Conservation (phyloP, 2,888 invertebrate genomes). For the Lamproptera curius region DNA sequence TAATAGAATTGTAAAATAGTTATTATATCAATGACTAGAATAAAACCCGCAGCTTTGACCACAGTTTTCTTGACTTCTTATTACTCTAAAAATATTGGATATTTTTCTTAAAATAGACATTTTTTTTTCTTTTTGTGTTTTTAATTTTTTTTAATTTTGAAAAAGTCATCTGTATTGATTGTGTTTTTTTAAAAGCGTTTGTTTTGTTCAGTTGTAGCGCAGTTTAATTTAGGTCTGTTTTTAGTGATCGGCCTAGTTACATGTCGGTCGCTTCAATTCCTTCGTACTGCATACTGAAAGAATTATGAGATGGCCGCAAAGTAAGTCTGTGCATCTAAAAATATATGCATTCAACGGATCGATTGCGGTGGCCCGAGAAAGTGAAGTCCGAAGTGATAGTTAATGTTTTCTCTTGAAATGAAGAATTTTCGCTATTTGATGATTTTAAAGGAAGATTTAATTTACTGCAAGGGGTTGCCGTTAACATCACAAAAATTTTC, state of each 20-base stretch:
- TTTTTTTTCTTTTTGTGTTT: neutral
- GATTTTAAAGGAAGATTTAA: no score
- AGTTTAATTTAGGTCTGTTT: conserved; percentile 1
- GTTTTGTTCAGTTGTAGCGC: neutral
- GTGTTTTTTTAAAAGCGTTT: no score
- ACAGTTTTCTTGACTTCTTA: neutral
- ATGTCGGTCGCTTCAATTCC: conserved; percentile 38
- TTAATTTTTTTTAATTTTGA: neutral
- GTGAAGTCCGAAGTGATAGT: no score
- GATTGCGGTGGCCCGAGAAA: conserved; percentile 47
- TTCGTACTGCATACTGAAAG: conserved; percentile 49
- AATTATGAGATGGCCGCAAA: conserved; percentile 50
- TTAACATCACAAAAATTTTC: no score
- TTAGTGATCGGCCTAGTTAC: conserved; percentile 31
- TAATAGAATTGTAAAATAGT: neutral
- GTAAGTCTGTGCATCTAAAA: conserved; percentile 62
- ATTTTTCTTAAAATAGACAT: neutral
- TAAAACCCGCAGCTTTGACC: neutral
- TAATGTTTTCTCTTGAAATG: no score
- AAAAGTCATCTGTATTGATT: no score
- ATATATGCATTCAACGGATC: conserved; percentile 57
- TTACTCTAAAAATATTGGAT: neutral
- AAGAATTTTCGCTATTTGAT: no score
- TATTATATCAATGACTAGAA: conserved; percentile 1
- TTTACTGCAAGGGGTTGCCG: no score